Evolutionary conservation across 2,113 vertebrate species (phyloP).

Genomic region (Oryzias curvinotus): DNA sequence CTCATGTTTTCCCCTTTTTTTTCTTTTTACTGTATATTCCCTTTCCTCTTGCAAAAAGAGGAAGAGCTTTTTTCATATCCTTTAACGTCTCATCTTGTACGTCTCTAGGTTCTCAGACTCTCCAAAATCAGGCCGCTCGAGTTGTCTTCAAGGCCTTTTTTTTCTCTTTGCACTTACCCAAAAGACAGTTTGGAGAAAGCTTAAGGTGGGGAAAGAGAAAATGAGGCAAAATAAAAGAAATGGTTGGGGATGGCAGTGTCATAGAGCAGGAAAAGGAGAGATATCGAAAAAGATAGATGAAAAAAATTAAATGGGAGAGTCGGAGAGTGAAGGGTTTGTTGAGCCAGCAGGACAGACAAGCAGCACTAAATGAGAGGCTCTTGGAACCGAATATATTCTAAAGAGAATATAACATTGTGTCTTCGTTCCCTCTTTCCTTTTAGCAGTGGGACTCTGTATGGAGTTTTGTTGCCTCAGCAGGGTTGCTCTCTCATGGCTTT

Average conservation of each 20-base stretch:
- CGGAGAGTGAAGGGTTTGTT: conserved; percentile 31
- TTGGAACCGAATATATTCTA: conserved; percentile 77
- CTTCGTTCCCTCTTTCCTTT: conserved; percentile 49
- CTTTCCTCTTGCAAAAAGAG: conserved; percentile 15
- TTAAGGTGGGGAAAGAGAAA: conserved; percentile 39
- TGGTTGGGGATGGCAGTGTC: neutral
- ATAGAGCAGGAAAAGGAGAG: conserved; percentile 28
- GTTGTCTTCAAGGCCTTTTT: conserved; percentile 51
- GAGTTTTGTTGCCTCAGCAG: conserved; percentile 63
- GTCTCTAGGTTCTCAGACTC: conserved; percentile 59
- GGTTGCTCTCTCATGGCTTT: conserved; percentile 34
- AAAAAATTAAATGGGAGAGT: conserved; percentile 46
- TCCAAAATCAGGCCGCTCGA: conserved; percentile 56
- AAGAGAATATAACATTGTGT: conserved; percentile 75
- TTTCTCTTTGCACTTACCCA: conserved; percentile 52
- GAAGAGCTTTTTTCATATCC: conserved; percentile 39
- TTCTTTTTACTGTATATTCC: conserved; percentile 22
- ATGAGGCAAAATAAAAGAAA: conserved; percentile 37
- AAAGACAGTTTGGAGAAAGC: conserved; percentile 63
- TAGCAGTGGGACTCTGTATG: conserved; percentile 48
- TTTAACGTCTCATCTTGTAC: conserved; percentile 51
- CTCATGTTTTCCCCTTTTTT: neutral
- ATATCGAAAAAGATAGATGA: conserved; percentile 52
- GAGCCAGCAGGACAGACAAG: conserved; percentile 55
- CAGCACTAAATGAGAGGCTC: conserved; percentile 71